Evolutionary conservation across 2,797 vertebrate genomes (phyloP).

Genomic region (Hyperoplus lanceolatus): DNA sequence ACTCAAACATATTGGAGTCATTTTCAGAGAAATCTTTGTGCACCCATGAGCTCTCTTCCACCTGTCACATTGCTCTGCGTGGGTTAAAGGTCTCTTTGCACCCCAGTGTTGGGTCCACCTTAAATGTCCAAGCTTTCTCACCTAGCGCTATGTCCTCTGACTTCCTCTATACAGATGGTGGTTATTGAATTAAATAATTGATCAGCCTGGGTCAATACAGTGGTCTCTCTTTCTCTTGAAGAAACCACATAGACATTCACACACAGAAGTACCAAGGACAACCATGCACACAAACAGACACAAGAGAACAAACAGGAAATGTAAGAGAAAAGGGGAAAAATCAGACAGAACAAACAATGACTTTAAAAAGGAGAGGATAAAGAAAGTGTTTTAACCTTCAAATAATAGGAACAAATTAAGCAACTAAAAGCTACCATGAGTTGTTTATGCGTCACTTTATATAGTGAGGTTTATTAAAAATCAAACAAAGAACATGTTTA

Average conservation of each 20-base stretch:
- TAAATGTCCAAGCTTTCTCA: constrained; percentile 23
- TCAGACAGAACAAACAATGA: constrained; percentile 3
- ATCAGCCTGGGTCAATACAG: constrained; percentile 45
- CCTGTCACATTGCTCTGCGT: constrained; percentile 19
- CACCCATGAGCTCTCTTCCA: background rate
- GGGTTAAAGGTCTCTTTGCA: constrained; percentile 42
- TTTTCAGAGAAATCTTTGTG: constrained; percentile 4
- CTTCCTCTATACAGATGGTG: constrained; percentile 38
- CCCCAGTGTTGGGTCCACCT: constrained; percentile 9
- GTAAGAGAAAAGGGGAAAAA: background rate
- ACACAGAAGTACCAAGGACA: constrained; percentile 2
- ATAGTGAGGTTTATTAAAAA: background rate
- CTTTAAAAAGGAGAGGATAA: background rate
- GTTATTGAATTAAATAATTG: constrained; percentile 56
- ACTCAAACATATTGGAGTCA: constrained; percentile 1
- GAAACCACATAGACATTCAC: background rate
- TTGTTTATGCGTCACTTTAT: background rate
- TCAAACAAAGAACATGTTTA: background rate
- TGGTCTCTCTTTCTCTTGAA: background rate
- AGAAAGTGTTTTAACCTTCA: background rate
- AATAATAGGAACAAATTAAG: background rate
- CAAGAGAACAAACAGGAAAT: constrained; percentile 1
- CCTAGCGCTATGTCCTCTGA: constrained; percentile 28
- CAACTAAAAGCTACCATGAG: background rate
- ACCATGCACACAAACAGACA: background rate